Conservation (phyloP, 1,140 invertebrate species). For the Zaprionus ornatus region DNA sequence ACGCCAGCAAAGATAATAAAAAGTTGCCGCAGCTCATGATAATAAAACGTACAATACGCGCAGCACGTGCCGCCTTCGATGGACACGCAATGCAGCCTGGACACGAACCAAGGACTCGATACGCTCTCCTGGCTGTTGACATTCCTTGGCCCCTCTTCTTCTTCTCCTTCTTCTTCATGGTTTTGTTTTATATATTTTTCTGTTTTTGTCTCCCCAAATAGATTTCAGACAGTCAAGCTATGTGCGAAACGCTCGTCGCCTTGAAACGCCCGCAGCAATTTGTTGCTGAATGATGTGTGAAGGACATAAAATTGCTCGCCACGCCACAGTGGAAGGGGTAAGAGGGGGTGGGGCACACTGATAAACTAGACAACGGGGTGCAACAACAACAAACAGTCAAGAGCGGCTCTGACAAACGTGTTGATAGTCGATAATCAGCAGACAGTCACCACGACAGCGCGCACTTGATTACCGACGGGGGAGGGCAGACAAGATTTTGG, state of each 20-base stretch:
- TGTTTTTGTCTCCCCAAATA: slow-evolving; percentile 61
- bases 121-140: slow-evolving; percentile 64
- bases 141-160: slow-evolving; percentile 45
- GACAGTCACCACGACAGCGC: slow-evolving; percentile 40
- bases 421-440: slow-evolving; percentile 57
- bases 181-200: slow-evolving; percentile 35
- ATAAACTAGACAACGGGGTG: slow-evolving; percentile 62
- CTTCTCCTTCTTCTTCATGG: not conserved
- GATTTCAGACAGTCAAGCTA: slow-evolving; percentile 66
- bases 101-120: slow-evolving; percentile 60
- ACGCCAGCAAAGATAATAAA: slow-evolving; percentile 66
- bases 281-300: slow-evolving; percentile 81
- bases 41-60: slow-evolving; percentile 71
- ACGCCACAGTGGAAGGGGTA: not conserved
- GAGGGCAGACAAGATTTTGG: slow-evolving; percentile 8
- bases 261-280: slow-evolving; percentile 66
- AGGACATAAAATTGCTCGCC: slow-evolving; percentile 70
- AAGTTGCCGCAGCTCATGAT: slow-evolving; percentile 76
- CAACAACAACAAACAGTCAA: slow-evolving; percentile 41
- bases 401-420: slow-evolving; percentile 57
- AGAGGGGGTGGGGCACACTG: slow-evolving; percentile 1
- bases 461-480: slow-evolving; percentile 21
- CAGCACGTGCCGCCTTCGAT: slow-evolving; percentile 73
- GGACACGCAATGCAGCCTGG: slow-evolving; percentile 77
- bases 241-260: slow-evolving; percentile 62